A percentile compares a stretch with the other conserved stretches of the same genome.
phyloP scores from a whole-genome alignment of 2,113 vertebrate species.

The Leptosomus discolor region DNA sequence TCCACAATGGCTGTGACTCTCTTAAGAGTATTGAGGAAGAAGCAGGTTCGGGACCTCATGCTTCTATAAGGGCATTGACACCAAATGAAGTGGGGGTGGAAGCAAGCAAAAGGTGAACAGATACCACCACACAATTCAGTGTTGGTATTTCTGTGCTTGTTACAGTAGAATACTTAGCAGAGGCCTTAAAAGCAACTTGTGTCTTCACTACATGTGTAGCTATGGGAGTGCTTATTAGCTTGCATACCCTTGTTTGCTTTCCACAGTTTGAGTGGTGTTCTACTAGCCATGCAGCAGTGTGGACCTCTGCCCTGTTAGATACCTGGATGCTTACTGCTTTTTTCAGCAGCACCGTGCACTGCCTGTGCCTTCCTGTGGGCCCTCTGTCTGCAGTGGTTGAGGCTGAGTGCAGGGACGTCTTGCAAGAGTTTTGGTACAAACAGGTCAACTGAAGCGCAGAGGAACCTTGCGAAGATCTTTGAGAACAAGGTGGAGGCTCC shows the following conservation, averaged over 20 bases:
- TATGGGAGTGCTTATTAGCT: neutral
- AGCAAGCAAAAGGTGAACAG: neutral
- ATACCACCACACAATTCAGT: neutral
- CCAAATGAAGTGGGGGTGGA: neutral
- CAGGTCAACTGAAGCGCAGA: neutral
- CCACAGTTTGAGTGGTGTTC: accelerated
- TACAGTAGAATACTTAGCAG: neutral
- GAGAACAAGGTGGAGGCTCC: neutral
- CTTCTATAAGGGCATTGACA: neutral
- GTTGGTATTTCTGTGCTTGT: neutral
- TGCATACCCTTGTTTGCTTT: accelerated
- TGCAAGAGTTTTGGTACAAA: neutral
- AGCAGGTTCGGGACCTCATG: neutral
- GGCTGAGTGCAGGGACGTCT: neutral
- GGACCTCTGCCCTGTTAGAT: neutral
- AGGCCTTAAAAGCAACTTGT: neutral
- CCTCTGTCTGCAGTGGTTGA: neutral
- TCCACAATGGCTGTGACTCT: neutral
- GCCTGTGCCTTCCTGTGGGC: neutral
- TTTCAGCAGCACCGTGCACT: neutral
- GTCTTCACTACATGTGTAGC: accelerated
- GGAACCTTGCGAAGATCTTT: neutral
- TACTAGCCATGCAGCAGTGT: neutral
- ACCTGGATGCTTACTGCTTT: neutral
- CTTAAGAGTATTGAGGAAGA: neutral